Percentiles rank a stretch among this genome's conserved stretches.
Evolutionary conservation across 2,888 invertebrate genomes (phyloP).

Genomic region (Zhengitettix transpicula): DNA sequence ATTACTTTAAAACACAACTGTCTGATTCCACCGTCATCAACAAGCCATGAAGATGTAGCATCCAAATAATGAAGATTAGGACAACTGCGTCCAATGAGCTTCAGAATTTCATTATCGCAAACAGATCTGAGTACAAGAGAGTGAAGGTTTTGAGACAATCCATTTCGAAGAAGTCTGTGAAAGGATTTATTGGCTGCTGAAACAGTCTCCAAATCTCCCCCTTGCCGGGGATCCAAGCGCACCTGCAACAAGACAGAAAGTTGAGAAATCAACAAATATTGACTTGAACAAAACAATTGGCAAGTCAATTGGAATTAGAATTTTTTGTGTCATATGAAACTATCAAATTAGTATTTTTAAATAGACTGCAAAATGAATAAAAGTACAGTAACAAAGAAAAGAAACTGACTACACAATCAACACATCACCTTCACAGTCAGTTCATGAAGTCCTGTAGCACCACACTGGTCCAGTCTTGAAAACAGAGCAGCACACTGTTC

Average conservation of each 20-base stretch:
- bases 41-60: slow-evolving; percentile 19
- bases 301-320: too few relatives aligned
- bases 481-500: slow-evolving; percentile 12
- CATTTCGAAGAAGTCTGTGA: slow-evolving; percentile 14
- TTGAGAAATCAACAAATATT: background rate
- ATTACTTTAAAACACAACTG: slow-evolving; percentile 10
- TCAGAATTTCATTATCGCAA: slow-evolving; percentile 19
- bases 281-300: background rate
- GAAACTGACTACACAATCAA: too few relatives aligned
- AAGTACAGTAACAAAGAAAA: too few relatives aligned
- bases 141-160: slow-evolving; percentile 17
- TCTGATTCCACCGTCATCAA: slow-evolving; percentile 18
- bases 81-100: slow-evolving; percentile 17
- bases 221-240: slow-evolving; percentile 3
- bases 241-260: background rate
- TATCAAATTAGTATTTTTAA: too few relatives aligned
- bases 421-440: slow-evolving; percentile 15
- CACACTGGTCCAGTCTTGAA: slow-evolving; percentile 14
- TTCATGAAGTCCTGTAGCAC: slow-evolving; percentile 17
- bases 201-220: slow-evolving; percentile 7
- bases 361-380: too few relatives aligned
- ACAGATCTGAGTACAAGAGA: slow-evolving; percentile 16
- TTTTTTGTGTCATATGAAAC: too few relatives aligned
- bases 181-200: slow-evolving; percentile 13
- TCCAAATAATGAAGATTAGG: slow-evolving; percentile 18